Base-by-base conservation (phyloP, 2,888 invertebrate species). In the Camptogramma bilineatum region DNA sequence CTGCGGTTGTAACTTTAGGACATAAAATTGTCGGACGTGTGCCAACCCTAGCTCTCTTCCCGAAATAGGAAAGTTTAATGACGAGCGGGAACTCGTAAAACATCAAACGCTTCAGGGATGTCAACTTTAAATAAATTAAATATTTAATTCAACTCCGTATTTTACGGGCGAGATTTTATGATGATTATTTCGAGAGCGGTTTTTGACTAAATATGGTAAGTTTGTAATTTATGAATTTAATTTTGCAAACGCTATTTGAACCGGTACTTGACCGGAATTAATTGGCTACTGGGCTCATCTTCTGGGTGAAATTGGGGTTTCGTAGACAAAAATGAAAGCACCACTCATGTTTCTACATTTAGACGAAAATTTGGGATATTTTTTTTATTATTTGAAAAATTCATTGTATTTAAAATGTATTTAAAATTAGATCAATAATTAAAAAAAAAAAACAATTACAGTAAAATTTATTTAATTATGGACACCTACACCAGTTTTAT, bases 61-160 rank as follows among this genome's bases (percentile, higher is more conserved):
- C 80, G 78, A 86, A 88, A 85, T 82, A 82, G 86, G 86, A 86
- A 86, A 86, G 87, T 89, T 89, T 88, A 90, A 88, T 87, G 90
- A 88, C 89, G 83, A 87, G 84, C 82, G 85, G 82, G 78, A 74
- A 81, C 77, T 89, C 88, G 86, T 90, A 90, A 91, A 90, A 88
- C 85, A 83, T 85, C 85, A 87, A 87, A 85, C 84, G 84, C 71
- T 80, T 62, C 81, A 90, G 89, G 90, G 90, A 66, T 89, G 88
- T 71, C 83, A 75, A 74, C 69, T 74, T 69, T 75, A 66, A 69
- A 69, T 74, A 79, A 71, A 70, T 68, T 69, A 69, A 72, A 67
- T 70, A 72, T 68, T 68, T 66, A 63, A 71, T 69, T 68, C 55
- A 64, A 59, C 61, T 59, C 53, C 58, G 64, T 64, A 66, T 50